Conservation (phyloP, 1,140 invertebrate genomes). For the Papilio helenus region DNA sequence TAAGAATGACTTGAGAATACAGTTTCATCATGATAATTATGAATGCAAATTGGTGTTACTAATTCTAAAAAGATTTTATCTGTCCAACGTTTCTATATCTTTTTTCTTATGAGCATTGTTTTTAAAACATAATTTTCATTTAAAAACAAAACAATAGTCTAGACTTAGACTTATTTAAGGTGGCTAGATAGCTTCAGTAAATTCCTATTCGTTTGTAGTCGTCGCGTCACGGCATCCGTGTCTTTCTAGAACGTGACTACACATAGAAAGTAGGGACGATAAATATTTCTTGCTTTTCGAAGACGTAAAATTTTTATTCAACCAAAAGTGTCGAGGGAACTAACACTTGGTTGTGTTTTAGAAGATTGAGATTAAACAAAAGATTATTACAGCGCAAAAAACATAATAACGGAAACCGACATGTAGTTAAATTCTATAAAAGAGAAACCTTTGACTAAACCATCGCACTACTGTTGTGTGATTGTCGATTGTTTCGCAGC, state of each 20-base stretch:
- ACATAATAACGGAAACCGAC: too few relatives aligned
- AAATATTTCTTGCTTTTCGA: slow-evolving; percentile 5
- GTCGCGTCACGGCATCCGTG: slow-evolving; percentile 5
- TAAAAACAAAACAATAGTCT: slow-evolving; percentile 5
- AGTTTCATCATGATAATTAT: too few relatives aligned
- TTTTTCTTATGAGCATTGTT: not conserved
- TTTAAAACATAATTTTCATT: not conserved
- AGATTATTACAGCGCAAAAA: too few relatives aligned
- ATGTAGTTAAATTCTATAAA: too few relatives aligned
- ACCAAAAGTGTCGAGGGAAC: not conserved
- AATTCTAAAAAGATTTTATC: too few relatives aligned
- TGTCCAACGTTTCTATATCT: too few relatives aligned
- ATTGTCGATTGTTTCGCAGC: too few relatives aligned
- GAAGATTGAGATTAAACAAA: not conserved
- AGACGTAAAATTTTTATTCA: not conserved
- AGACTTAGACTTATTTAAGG: slow-evolving; percentile 8
- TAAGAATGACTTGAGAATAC: too few relatives aligned
- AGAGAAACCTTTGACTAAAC: too few relatives aligned
- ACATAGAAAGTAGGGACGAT: not conserved
- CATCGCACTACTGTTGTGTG: too few relatives aligned
- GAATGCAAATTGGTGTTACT: too few relatives aligned
- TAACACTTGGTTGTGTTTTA: not conserved
- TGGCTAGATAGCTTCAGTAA: not conserved
- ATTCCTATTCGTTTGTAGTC: slow-evolving; percentile 27
- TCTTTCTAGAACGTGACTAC: slow-evolving; percentile 25